These are phyloP conservation scores for Tyrophagus putrescentiae DNA, from an alignment of 1,140 invertebrate genomes.

Conservation along the genomic window DNA sequence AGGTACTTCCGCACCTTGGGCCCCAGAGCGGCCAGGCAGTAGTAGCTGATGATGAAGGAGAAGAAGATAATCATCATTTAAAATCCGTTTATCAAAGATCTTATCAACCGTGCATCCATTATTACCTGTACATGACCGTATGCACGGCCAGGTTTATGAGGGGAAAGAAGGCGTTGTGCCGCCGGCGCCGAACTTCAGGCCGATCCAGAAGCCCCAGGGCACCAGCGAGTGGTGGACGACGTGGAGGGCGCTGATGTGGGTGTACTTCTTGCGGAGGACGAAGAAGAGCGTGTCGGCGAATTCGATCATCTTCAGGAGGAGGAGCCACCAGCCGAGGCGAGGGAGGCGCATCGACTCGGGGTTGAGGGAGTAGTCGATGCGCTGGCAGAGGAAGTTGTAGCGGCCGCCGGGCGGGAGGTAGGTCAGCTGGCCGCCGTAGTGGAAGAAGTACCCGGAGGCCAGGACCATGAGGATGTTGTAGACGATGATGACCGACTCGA, in stretches of 20 bases:
- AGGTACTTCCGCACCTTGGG: slow-evolving; percentile 38
- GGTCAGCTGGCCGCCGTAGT: slow-evolving; percentile 29
- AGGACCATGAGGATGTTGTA: slow-evolving; percentile 38
- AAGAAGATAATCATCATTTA: no score
- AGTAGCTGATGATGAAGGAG: no score
- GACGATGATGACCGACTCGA: slow-evolving; percentile 32
- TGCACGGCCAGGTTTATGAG: slow-evolving; percentile 72
- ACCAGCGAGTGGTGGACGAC: slow-evolving; percentile 60
- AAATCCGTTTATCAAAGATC: no score
- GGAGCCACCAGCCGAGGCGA: slow-evolving; percentile 86
- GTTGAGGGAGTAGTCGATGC: slow-evolving; percentile 65
- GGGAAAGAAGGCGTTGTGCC: slow-evolving; percentile 54
- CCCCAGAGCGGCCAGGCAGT: slow-evolving; percentile 39
- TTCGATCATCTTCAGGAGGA: slow-evolving; percentile 87
- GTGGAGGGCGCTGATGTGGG: slow-evolving; percentile 73
- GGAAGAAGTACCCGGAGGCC: slow-evolving; percentile 33
- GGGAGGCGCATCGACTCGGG: slow-evolving; percentile 69
- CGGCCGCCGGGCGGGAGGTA: slow-evolving; percentile 26
- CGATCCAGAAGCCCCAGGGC: slow-evolving; percentile 70
- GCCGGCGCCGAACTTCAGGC: slow-evolving; percentile 73
- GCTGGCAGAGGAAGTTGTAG: slow-evolving; percentile 74
- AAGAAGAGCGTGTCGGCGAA: slow-evolving; percentile 88
- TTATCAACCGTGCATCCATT: no score
- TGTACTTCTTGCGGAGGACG: slow-evolving; percentile 67
- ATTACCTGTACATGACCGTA: slow-evolving; percentile 49